Percentiles rank a stretch among this genome's conserved stretches.
These are phyloP conservation scores for Molossus alvarezi DNA, from an alignment of 2,797 vertebrate genomes.

Conservation along the genomic window DNA sequence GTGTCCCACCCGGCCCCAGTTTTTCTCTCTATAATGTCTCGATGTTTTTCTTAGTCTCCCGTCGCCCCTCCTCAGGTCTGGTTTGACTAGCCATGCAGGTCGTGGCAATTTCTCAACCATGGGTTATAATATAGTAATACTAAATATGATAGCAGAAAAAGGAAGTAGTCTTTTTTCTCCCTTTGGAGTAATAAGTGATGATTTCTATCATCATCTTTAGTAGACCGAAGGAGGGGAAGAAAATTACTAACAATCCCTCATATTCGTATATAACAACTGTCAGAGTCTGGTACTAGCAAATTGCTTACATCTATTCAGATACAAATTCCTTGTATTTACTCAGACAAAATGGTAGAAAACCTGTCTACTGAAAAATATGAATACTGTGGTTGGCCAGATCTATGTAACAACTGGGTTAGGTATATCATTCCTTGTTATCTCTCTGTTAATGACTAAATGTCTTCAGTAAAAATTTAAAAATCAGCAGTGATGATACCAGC, in stretches of 20 bases:
- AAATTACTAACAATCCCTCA: not conserved
- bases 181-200: not conserved
- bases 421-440: not conserved
- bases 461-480: not conserved
- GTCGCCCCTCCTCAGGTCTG: too few relatives aligned
- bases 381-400: not conserved
- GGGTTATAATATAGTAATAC: not conserved
- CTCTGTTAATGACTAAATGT: not conserved
- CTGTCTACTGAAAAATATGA: not conserved
- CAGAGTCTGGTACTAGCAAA: not conserved
- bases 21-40: too few relatives aligned
- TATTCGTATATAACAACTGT: not conserved
- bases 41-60: too few relatives aligned
- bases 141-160: slow-evolving; percentile 20
- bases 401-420: not conserved
- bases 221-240: not conserved
- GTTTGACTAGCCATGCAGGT: too few relatives aligned
- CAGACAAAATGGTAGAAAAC: not conserved
- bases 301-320: not conserved
- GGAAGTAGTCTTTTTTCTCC: not conserved
- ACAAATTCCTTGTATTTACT: not conserved
- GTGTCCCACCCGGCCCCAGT: too few relatives aligned
- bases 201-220: not conserved
- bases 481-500: not conserved
- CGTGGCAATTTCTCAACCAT: not conserved